phyloP scores from a whole-genome alignment of 2,888 invertebrate species.

The Rhorus exstirpatorius region DNA sequence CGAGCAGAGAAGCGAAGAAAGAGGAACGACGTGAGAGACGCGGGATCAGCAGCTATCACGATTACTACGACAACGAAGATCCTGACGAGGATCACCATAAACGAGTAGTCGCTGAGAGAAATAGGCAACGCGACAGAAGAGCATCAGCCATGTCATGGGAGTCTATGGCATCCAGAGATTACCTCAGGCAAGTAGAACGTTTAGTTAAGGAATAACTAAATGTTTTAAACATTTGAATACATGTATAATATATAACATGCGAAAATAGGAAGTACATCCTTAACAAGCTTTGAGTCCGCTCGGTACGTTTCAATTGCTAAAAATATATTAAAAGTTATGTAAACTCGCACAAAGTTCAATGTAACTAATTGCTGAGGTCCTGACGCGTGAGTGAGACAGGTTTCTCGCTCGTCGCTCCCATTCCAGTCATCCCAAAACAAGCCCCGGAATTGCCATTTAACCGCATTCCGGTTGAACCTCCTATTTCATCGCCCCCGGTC shows the following conservation, averaged over 20 bases:
- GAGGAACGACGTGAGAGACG: slow-evolving; percentile 72
- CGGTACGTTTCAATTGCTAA: too few relatives aligned
- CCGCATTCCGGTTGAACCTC: slow-evolving; percentile 58
- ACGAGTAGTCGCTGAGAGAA: slow-evolving; percentile 64
- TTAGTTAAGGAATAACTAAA: too few relatives aligned
- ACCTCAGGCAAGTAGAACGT: slow-evolving; percentile 88
- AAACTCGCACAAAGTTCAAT: too few relatives aligned
- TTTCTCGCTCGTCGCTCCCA: not conserved
- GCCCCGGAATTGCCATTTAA: slow-evolving; percentile 56
- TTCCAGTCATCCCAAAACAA: slow-evolving; percentile 46
- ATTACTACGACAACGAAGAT: slow-evolving; percentile 66
- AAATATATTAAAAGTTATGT: too few relatives aligned
- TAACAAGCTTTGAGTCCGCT: too few relatives aligned
- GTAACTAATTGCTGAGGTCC: not conserved
- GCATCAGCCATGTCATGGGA: slow-evolving; percentile 93
- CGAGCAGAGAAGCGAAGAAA: slow-evolving; percentile 66
- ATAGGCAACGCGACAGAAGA: slow-evolving; percentile 71
- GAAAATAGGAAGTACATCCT: too few relatives aligned
- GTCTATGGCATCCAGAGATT: slow-evolving; percentile 93
- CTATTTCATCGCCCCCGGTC: not conserved
- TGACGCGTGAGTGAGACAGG: not conserved
- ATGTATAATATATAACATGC: too few relatives aligned
- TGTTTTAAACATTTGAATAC: too few relatives aligned
- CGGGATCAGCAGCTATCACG: slow-evolving; percentile 64
- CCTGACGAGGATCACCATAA: slow-evolving; percentile 63